Percentiles rank a stretch among this genome's conserved stretches.
Evolutionary conservation across 1,140 invertebrate species (phyloP).

Genomic region (Wiebesia pumilae): DNA sequence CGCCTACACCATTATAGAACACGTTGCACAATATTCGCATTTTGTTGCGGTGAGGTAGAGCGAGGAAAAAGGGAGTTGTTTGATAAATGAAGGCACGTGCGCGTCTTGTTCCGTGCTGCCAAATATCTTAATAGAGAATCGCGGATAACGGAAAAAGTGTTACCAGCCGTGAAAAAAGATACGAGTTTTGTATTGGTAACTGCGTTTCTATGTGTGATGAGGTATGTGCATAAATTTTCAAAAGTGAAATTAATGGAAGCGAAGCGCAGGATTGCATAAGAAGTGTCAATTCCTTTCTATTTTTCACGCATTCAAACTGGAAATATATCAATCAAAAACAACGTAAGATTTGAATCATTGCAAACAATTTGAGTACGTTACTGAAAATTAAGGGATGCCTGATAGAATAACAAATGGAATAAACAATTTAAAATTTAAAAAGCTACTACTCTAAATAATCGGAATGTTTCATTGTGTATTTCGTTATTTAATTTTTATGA

Average conservation of each 20-base stretch:
- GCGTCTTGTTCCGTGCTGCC: constrained; percentile 31
- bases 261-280: background rate
- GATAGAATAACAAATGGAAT: too few species aligned
- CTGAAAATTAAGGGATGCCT: too few species aligned
- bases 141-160: background rate
- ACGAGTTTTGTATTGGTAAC: background rate
- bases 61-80: constrained; percentile 40
- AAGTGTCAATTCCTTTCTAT: too few species aligned
- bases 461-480: too few species aligned
- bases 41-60: background rate
- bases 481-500: too few species aligned
- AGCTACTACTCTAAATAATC: too few species aligned
- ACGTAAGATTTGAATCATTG: too few species aligned
- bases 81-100: constrained; percentile 55
- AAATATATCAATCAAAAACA: too few species aligned
- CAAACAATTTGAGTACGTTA: too few species aligned
- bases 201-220: background rate
- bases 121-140: constrained; percentile 57
- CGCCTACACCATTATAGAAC: background rate
- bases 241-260: background rate
- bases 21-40: background rate
- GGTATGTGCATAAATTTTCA: background rate
- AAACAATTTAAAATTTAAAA: too few species aligned
- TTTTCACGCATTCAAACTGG: too few species aligned
- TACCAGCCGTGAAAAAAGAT: too few species aligned